Evolutionary conservation across 2,888 invertebrate species (phyloP), one percentile per base, ranked within the genome.

Genomic region (Epinotia ramella): DNA sequence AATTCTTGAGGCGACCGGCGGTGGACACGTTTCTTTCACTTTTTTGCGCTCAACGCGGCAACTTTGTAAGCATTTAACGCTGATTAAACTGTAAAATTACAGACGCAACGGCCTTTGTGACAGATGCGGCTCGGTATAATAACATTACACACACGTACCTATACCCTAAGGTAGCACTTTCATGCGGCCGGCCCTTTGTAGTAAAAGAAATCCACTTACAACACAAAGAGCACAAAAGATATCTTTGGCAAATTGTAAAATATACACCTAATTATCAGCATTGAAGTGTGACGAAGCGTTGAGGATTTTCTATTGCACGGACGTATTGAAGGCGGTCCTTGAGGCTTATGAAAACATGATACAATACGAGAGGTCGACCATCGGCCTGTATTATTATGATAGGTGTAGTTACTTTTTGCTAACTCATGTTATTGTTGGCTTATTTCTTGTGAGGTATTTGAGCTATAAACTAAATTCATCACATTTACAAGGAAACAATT

Each of bases 51-150:
- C 71, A 77, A 79, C 82, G 91, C 92, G 92, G 93, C 88, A 87
- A 88, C 87, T 89, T 85, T 92, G 88, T 89, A 86, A 87, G 87
- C 90, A 94, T 94, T 94, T 94, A 94, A 94, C 94, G 94, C 94
- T 94, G 93, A 94, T 94, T 94, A 94, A 93, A 94, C 94, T 94
- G 94, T 94, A 93, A 94, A 94, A 94, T 94, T 93, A 92, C 89
- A 75, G 84, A 91, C 90, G 89, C 89, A 91, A 90, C 88, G 89
- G 87, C 87, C 88, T 91, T 91, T 93, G 91, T 91, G 93, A 94
- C 94, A 94, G 94, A 94, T 94, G 94, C 89, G 91, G 92, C 91
- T 82, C 83, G 83, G 88, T 89, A 94, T 93, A 94, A 93, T 94
- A 92, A 92, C 89, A 93, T 93, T 93, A 93, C 89, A 87, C 87